Base-by-base conservation (phyloP, 2,888 invertebrate species). In the Lymantria dispar region DNA sequence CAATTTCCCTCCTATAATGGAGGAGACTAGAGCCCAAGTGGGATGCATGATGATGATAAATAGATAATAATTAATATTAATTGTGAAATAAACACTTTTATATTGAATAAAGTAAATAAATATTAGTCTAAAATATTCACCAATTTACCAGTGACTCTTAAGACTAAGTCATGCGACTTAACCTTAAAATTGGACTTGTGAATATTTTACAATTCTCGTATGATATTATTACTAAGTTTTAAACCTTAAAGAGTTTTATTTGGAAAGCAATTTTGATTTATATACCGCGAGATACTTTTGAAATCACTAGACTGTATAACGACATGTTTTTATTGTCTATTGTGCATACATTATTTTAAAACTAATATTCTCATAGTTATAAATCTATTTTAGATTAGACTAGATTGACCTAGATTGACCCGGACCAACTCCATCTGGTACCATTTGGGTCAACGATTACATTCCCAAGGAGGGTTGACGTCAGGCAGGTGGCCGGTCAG, bases 241-340 rank as follows among this genome's bases (percentile, higher is more conserved):
- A 39, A 39, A 13, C 3, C 12, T 22, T 22, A 22, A 22, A 22
- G 22, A 58, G 62, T 68, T 62, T 66, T 69, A 70, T 68, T 68
- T 60, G 54, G 68, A 63, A 54, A 64, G 57, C 60, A 66, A 65
- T 74, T 74, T 71, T 60, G 58, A 51, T 61, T 61, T 68, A 68
- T 67, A 64, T 68, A 60, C 46, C 53, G 46, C 51, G 56, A 58
- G 61, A 62, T 56, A 60, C 62, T 58, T 42, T 66, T 53, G 61
- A 74, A 41, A 64, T 54, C 75, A 73, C 66, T 51, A 78, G 75
- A 78, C 78, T 71, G 72, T 73, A 69, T 75, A 77, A 78, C 62
- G 58, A 58, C 71, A 72, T 76, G 59, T 69, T 70, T 72, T 70
- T 68, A 68, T 69, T 71, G 68, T 48, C 22, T 22, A 43, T 22